Evolutionary conservation across 2,888 invertebrate genomes (phyloP).

Genomic region (Conistra vaccinii): DNA sequence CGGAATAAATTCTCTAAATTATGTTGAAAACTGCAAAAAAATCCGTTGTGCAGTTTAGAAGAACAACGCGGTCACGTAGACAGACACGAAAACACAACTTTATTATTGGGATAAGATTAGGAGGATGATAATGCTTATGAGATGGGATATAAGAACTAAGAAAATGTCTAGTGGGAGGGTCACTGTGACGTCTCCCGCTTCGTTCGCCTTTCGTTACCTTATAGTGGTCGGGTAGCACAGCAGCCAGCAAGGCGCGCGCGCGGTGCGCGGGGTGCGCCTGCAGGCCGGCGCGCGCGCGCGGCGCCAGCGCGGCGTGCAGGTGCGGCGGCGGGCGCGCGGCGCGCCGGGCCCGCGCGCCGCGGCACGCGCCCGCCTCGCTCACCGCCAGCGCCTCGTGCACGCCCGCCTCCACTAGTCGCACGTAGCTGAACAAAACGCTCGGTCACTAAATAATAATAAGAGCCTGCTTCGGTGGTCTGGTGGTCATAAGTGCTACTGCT

Average conservation of each 20-base stretch:
- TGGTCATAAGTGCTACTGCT: not conserved
- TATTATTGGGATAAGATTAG: too few species aligned
- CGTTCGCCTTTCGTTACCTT: slow-evolving; percentile 23
- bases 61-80: too few species aligned
- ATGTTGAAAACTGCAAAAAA: too few species aligned
- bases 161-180: not conserved
- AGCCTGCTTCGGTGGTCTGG: not conserved
- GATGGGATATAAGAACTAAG: not conserved
- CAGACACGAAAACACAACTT: too few species aligned
- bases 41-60: too few species aligned
- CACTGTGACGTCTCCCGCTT: not conserved
- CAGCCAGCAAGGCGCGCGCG: slow-evolving; percentile 43
- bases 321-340: slow-evolving; percentile 68
- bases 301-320: slow-evolving; percentile 78
- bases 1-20: too few species aligned
- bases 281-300: slow-evolving; percentile 7
- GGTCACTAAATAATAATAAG: not conserved
- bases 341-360: slow-evolving; percentile 88
- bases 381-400: slow-evolving; percentile 97
- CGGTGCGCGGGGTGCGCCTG: slow-evolving; percentile 67
- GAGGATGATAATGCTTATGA: not conserved
- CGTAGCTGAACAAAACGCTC: slow-evolving; percentile 91
- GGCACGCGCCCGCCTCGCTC: slow-evolving; percentile 84
- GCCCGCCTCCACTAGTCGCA: slow-evolving; percentile 96
- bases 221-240: slow-evolving; percentile 46